A percentile compares a stretch with the other conserved stretches of the same genome.
Evolutionary conservation across 2,113 vertebrate species (phyloP).

Genomic region (Hemibagrus wyckioides): DNA sequence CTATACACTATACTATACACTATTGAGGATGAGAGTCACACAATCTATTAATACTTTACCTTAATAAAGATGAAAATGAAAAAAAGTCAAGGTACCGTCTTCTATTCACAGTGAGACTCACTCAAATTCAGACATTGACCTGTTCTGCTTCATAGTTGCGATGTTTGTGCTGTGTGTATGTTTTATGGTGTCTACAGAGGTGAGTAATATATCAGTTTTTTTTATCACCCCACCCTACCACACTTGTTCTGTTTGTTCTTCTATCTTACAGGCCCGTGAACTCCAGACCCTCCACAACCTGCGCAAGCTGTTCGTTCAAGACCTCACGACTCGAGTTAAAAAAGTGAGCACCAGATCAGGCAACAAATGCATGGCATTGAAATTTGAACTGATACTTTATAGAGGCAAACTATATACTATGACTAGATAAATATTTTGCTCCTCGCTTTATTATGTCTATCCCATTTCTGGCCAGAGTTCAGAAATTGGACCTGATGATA

Average conservation of each 20-base stretch:
- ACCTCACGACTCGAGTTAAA: slow-evolving; percentile 93
- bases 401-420: neutral
- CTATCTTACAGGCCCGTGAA: slow-evolving; percentile 80
- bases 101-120: neutral
- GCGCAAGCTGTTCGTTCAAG: slow-evolving; percentile 95
- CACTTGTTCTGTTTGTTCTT: slow-evolving; percentile 3
- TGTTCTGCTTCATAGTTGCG: neutral
- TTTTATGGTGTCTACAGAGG: neutral
- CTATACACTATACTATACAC: no score
- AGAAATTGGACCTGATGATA: slow-evolving; percentile 92
- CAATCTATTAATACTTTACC: no score
- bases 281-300: slow-evolving; percentile 97
- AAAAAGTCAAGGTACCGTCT: neutral
- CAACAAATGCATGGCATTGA: neutral
- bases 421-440: neutral
- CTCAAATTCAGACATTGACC: neutral
- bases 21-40: no score
- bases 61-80: neutral
- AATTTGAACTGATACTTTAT: neutral
- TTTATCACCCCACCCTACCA: neutral
- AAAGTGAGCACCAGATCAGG: slow-evolving; percentile 72
- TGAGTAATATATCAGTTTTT: neutral
- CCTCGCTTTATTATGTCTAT: neutral
- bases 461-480: slow-evolving; percentile 77
- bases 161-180: neutral